Percentiles rank a stretch among this genome's conserved stretches.
Evolutionary conservation across 2,113 vertebrate genomes (phyloP).

Genomic region (Microcebus griseorufus): DNA sequence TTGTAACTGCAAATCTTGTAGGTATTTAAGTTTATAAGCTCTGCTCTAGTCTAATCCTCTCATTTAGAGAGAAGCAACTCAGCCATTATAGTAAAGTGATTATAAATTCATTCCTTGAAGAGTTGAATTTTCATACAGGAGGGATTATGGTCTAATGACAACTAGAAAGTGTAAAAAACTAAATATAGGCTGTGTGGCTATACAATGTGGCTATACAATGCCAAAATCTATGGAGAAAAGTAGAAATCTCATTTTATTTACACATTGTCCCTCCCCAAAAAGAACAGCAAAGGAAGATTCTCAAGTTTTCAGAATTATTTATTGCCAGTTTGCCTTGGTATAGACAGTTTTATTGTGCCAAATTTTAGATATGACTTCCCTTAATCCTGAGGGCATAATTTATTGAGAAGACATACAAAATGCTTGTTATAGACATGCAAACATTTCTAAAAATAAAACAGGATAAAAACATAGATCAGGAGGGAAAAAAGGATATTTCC

Average conservation of each 20-base stretch:
- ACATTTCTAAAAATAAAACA: neutral
- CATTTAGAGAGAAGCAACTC: neutral
- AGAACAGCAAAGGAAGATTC: neutral
- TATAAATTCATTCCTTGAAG: neutral
- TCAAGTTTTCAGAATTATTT: slow-evolving; percentile 7
- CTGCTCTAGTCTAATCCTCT: neutral
- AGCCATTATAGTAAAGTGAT: neutral
- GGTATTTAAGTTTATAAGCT: neutral
- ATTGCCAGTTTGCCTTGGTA: neutral
- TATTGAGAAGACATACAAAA: slow-evolving; percentile 27
- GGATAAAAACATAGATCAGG: neutral
- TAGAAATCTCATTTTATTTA: neutral
- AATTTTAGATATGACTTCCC: neutral
- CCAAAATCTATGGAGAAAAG: neutral
- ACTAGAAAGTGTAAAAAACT: neutral
- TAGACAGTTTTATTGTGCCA: neutral
- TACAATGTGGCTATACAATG: neutral
- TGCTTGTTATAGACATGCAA: neutral
- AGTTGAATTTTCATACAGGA: neutral
- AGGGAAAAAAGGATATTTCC: neutral
- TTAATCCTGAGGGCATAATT: neutral
- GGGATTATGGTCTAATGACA: neutral
- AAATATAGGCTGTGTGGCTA: neutral
- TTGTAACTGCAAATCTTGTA: neutral
- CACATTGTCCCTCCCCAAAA: no score